Evolutionary conservation across 1,140 invertebrate genomes (phyloP), one percentile per base, ranked within the genome.

Genomic region (Pararge aegeria): DNA sequence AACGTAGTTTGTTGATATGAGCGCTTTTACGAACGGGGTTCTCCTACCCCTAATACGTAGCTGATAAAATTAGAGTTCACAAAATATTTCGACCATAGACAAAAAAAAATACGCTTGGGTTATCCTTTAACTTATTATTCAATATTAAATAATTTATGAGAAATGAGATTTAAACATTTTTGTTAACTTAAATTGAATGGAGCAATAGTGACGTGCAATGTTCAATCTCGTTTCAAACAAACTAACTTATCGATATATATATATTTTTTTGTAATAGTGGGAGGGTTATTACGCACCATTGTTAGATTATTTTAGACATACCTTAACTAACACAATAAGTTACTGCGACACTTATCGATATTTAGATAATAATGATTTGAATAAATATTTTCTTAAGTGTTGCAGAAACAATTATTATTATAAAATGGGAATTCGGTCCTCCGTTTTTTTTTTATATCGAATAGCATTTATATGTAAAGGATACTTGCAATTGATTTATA

Each of bases 201-300:
- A 42, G 30, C 30, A 61, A 61, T 58, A 62, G 58, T 66, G 64
- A 66, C 56, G 64, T 66, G 64, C 63, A 70, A 68, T 55, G 70
- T 76, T 76, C 75, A 77, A 69, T 80, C 80, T 80, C 78, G 69
- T 78, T 63, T 64, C 67, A 55, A 12, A 65, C 10, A 51, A 67
- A 77, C 75, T 82, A 78, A 80, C 67, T 67, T 70, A 74, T 66
- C 64, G 61, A 67, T 77, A 55, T 70, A 48, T 63, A 4, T 40
- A 44, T n/a, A n/a, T n/a, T n/a, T 21, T 46, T 50, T 55, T 59
- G 55, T 64, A 55, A 50, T 13, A 51, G 15, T 62, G 48, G 48
- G 19, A 52, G 29, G 61, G 54, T 15, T 48, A 38, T 20, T 20
- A 46, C 21, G 48, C 37, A 38, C 37, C 20, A 13, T 37, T 51